Evolutionary conservation across 2,113 vertebrate genomes (phyloP).

Genomic region (Dinomys branickii): DNA sequence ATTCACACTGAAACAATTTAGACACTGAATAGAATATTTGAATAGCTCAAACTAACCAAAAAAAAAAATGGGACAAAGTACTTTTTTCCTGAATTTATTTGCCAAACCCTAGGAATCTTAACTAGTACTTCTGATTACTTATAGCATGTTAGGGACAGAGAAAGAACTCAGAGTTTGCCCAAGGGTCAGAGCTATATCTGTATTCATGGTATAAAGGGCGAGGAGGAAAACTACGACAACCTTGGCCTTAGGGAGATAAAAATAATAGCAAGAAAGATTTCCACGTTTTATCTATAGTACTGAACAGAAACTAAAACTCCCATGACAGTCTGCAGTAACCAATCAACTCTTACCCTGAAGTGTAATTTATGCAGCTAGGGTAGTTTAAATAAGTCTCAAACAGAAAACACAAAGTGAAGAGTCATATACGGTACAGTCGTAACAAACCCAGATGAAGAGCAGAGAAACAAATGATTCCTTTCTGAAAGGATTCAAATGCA

Average conservation of each 20-base stretch:
- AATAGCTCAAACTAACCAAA: background rate
- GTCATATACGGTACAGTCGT: background rate
- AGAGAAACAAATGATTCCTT: background rate
- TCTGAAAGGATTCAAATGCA: background rate
- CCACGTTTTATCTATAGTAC: background rate
- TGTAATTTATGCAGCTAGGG: conserved; percentile 15
- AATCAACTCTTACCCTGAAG: background rate
- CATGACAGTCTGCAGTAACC: background rate
- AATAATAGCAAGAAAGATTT: background rate
- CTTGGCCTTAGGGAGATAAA: background rate
- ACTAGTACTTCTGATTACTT: background rate
- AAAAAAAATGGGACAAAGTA: background rate
- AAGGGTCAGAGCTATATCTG: background rate
- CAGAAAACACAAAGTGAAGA: conserved; percentile 12
- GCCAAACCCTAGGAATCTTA: background rate
- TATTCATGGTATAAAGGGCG: background rate
- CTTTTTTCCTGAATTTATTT: conserved; percentile 9
- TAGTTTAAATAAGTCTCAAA: background rate
- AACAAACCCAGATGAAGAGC: background rate
- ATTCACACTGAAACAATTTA: background rate
- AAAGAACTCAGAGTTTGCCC: background rate
- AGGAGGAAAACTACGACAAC: background rate
- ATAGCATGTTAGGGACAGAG: background rate
- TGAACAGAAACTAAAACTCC: background rate
- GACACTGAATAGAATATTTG: background rate